These are phyloP conservation scores for Camptogramma bilineatum DNA, from an alignment of 2,888 invertebrate species.

Conservation along the genomic window DNA sequence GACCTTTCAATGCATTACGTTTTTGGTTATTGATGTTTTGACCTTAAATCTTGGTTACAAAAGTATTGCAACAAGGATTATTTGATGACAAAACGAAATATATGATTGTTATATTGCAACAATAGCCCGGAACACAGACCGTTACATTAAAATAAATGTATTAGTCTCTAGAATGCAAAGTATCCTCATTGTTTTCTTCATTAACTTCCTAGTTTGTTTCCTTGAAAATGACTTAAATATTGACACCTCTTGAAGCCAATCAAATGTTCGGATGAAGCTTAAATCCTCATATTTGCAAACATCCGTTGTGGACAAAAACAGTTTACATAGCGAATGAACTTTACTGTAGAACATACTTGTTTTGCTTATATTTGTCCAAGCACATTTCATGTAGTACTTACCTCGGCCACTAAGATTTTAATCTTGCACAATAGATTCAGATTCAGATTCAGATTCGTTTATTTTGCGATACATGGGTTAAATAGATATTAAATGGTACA, in stretches of 20 bases:
- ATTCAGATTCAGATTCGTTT: too few species aligned
- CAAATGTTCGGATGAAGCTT: conserved; percentile 25
- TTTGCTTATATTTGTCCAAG: conserved; percentile 9
- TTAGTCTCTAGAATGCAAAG: conserved; percentile 18
- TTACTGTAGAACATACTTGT: conserved; percentile 5
- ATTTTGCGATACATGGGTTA: too few species aligned
- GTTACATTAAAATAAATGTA: conserved; percentile 23
- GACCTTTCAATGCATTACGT: background rate
- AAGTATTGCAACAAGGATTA: conserved; percentile 18
- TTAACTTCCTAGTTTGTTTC: conserved; percentile 31
- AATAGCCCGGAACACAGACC: conserved; percentile 30
- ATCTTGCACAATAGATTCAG: background rate
- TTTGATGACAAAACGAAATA: conserved; percentile 22
- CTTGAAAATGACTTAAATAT: conserved; percentile 28
- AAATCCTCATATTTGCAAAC: conserved; percentile 38
- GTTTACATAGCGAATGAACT: conserved; percentile 32
- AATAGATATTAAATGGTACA: too few species aligned
- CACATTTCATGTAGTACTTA: conserved; percentile 1
- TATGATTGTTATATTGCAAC: conserved; percentile 27
- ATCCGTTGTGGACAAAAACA: conserved; percentile 37
- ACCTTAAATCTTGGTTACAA: conserved; percentile 16
- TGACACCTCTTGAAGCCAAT: conserved; percentile 19
- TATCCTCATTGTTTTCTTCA: conserved; percentile 29
- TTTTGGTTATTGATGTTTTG: conserved; percentile 13
- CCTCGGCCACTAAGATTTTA: background rate